Evolutionary conservation across 2,797 vertebrate genomes (phyloP).

Genomic region (Pipistrellus kuhlii): DNA sequence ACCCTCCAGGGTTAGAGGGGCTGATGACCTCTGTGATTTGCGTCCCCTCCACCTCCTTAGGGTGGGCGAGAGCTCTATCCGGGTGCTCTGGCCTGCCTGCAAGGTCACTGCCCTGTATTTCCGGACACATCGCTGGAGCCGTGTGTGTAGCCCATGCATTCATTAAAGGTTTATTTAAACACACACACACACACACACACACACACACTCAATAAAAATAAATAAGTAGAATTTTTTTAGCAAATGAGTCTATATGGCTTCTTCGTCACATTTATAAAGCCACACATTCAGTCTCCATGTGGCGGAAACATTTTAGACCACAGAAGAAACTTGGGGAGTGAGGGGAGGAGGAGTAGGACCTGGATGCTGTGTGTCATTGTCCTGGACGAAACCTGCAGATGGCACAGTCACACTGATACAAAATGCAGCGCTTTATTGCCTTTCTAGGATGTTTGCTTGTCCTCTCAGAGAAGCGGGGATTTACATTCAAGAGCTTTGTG

Average conservation of each 20-base stretch:
- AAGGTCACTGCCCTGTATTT: neutral
- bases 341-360: neutral
- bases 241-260: neutral
- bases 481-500: neutral
- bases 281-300: neutral
- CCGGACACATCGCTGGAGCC: neutral
- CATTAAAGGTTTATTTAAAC: neutral
- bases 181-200: too few relatives aligned
- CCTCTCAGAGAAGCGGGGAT: constrained; percentile 66
- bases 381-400: constrained; percentile 34
- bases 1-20: neutral
- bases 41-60: neutral
- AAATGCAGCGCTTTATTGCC: constrained; percentile 37
- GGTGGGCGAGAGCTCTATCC: neutral
- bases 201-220: neutral
- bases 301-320: neutral
- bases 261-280: neutral
- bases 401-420: constrained; percentile 9
- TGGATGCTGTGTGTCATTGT: neutral
- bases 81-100: neutral
- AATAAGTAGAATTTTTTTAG: neutral
- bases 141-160: neutral
- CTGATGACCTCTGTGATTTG: neutral
- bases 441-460: constrained; percentile 57
- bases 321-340: neutral